Conservation (phyloP, 1,140 invertebrate species). For the Calephelis nemesis region DNA sequence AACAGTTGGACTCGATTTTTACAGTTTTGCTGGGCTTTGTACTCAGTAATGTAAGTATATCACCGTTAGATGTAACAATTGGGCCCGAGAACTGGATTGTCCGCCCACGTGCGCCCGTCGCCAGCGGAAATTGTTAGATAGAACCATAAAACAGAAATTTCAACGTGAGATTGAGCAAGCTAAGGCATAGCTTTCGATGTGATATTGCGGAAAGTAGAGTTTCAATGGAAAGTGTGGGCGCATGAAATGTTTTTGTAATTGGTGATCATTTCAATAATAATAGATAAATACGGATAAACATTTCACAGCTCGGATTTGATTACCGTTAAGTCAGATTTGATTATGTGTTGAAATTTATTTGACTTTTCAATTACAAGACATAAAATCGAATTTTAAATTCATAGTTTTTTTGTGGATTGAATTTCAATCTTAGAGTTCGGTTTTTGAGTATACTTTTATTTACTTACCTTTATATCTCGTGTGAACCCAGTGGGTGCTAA, state of each 20-base stretch:
- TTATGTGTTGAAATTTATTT: conserved; percentile 9
- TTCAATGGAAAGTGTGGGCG: conserved; percentile 7
- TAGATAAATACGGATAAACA: conserved; percentile 6
- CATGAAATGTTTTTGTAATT: conserved; percentile 17
- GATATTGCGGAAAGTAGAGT: background rate
- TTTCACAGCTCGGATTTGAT: conserved; percentile 9
- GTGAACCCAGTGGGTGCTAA: no score
- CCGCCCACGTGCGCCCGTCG: background rate
- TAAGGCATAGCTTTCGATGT: conserved; percentile 3
- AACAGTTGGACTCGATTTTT: no score
- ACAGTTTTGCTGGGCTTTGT: no score
- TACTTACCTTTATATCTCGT: no score
- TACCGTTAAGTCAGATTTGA: conserved; percentile 5
- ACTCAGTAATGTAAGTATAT: no score
- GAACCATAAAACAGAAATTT: conserved; percentile 3
- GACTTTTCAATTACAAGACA: conserved; percentile 4
- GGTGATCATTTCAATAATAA: conserved; percentile 18
- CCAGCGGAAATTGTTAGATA: conserved; percentile 4
- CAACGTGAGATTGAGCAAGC: conserved; percentile 4
- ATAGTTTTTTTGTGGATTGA: background rate
- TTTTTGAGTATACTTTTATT: no score
- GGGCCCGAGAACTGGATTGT: conserved; percentile 7
- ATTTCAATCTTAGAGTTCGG: no score
- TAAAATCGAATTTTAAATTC: background rate
- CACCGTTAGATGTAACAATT: background rate